A percentile compares a stretch with the other conserved stretches of the same genome.
These are phyloP conservation scores for Cichladusa arquata DNA, from an alignment of 2,113 vertebrate species.

Conservation along the genomic window DNA sequence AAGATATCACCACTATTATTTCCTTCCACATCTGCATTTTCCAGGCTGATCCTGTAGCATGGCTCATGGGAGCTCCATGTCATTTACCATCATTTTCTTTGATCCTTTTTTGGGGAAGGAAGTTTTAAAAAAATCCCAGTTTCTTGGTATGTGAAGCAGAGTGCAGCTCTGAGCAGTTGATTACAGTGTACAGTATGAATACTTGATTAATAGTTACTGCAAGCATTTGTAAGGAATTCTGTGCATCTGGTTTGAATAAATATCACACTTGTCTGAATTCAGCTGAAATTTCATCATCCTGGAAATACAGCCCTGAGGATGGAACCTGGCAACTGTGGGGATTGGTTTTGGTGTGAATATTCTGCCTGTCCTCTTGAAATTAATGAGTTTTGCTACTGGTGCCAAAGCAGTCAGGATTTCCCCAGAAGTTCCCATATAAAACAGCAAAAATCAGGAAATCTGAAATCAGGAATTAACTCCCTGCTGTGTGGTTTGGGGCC, in stretches of 20 bases:
- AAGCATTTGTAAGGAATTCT: conserved; percentile 1
- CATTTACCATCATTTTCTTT: background rate
- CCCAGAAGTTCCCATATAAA: background rate
- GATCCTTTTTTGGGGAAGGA: background rate
- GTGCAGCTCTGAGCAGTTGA: background rate
- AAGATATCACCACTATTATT: background rate
- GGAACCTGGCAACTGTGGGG: background rate
- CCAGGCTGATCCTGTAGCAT: background rate
- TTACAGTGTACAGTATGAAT: background rate
- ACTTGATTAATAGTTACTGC: conserved; percentile 2
- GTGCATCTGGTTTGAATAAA: conserved; percentile 34
- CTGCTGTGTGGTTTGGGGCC: background rate
- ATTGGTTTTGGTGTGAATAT: background rate
- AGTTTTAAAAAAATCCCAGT: background rate
- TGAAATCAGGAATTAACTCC: background rate
- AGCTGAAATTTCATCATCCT: background rate
- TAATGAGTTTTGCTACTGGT: background rate
- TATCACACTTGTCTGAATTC: background rate
- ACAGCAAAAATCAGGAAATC: background rate
- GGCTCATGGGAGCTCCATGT: background rate
- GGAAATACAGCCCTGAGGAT: background rate
- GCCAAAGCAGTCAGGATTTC: background rate
- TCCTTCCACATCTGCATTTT: background rate
- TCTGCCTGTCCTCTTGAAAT: background rate
- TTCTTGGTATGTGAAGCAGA: background rate